Evolutionary conservation across 2,797 vertebrate species (phyloP), one percentile per base, ranked within the genome.

Genomic region (Poecilia gillii): DNA sequence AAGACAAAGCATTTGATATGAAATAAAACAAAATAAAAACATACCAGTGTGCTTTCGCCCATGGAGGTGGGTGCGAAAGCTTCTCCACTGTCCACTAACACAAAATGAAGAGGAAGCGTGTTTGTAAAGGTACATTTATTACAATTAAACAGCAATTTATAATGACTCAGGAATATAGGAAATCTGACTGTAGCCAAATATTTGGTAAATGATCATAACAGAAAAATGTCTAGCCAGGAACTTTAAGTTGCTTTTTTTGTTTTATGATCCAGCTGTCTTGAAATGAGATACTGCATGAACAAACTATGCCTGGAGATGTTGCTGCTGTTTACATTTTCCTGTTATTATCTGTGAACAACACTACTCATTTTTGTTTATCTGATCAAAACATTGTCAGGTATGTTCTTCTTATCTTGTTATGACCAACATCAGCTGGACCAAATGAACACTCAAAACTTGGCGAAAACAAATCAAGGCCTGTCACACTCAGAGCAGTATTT

Each of bases 341-440:
- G 5, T 31, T 4, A 59, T 31, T 59, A 13, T 59, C 4, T 14
- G 14, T 59, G n/a, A 14, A 31, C 57, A 59, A 28, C 4, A 31
- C 28, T 59, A 12, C 57, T 59, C 13, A 6, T 72, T 78, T 49
- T 41, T 16, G 68, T 77, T 33, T 73, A 75, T 73, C 62, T 82
- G 73, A 75, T 85, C 47, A 77, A 18, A 31, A 36, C 28, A 45
- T 45, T 76, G 13, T 55, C 72, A 47, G 57, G 57, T 62, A 16
- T 33, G 28, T 62, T 33, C 28, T 31, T 33, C 18, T 51, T 49
- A 1, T 51, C 47, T 57, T 57, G 9, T 57, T 28, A n/a, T 71
- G 66, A 72, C 25, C 33, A n/a, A 1, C 66, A 73, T 77, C 72
- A 71, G n/a, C 73, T n/a, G 39, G 79, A 11, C 49, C 23, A 49